Evolutionary conservation across 2,797 vertebrate species (phyloP).

Genomic region (Decapterus maruadsi): DNA sequence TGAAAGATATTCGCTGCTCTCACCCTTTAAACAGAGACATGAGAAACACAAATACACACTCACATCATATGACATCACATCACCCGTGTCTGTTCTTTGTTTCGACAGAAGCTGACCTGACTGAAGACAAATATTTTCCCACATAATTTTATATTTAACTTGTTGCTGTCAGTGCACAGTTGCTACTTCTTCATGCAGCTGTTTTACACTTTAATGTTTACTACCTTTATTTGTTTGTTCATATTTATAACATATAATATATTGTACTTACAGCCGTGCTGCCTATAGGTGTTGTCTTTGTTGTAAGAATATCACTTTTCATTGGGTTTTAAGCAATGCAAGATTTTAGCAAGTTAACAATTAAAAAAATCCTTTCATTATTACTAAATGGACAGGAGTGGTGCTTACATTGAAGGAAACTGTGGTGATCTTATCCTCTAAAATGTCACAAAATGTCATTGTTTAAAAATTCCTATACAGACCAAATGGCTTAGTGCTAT

Average conservation of each 20-base stretch:
- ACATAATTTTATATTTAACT: background rate
- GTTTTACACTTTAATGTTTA: constrained; percentile 29
- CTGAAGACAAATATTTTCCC: constrained; percentile 13
- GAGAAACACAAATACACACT: background rate
- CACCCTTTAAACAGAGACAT: background rate
- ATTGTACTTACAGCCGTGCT: constrained; percentile 1
- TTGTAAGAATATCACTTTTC: constrained; percentile 10
- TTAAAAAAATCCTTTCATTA: background rate
- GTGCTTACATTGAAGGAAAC: constrained; percentile 23
- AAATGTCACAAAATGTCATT: background rate
- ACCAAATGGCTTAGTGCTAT: background rate
- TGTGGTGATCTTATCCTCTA: background rate
- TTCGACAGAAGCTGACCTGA: constrained; percentile 73
- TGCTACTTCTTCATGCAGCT: constrained; percentile 12
- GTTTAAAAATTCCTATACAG: background rate
- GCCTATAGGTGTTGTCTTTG: constrained; percentile 19
- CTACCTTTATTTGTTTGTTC: constrained; percentile 19
- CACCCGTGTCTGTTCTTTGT: constrained; percentile 23
- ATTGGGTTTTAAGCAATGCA: constrained; percentile 27
- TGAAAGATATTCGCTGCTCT: background rate
- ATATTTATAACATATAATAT: constrained; percentile 54
- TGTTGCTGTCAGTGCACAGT: constrained; percentile 25
- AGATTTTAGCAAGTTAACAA: background rate
- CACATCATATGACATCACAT: background rate
- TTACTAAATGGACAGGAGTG: background rate